Conservation (phyloP, 2,113 vertebrate species). For the Cervus canadensis region DNA sequence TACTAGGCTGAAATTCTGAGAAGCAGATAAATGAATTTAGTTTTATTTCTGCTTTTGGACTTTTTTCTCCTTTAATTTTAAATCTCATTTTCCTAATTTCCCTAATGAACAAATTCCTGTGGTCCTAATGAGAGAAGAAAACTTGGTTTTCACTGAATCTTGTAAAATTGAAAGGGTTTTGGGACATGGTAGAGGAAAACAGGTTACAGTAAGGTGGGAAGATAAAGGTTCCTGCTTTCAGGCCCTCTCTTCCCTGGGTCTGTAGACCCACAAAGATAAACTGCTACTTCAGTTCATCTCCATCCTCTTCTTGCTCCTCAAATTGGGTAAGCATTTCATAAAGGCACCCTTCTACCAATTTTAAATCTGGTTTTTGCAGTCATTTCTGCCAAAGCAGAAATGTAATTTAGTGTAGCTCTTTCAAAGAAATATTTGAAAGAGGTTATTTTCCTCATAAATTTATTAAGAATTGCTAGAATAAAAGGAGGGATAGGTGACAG, state of each 20-base stretch:
- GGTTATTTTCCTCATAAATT: not conserved
- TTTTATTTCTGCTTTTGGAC: not conserved
- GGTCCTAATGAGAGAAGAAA: constrained; percentile 8
- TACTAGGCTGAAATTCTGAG: not conserved
- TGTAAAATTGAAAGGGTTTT: not conserved
- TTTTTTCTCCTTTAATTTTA: not conserved
- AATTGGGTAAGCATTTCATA: not conserved
- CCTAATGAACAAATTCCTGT: not conserved
- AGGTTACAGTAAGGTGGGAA: not conserved
- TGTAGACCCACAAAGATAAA: not conserved
- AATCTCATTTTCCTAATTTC: not conserved
- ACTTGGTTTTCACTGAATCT: not conserved
- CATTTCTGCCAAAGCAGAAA: not conserved
- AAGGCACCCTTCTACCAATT: not conserved
- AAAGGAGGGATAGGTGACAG: not conserved
- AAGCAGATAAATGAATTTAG: not conserved
- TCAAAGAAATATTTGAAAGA: not conserved
- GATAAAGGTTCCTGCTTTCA: not conserved
- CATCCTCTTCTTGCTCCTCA: not conserved
- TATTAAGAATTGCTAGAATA: not conserved
- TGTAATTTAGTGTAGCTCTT: not conserved
- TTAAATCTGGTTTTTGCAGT: not conserved
- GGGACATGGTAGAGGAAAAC: not conserved
- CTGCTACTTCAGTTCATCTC: not conserved
- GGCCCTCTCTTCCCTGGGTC: not conserved